Base-by-base conservation (phyloP, 2,888 invertebrate genomes). In the Exephanes ischioxanthus region DNA sequence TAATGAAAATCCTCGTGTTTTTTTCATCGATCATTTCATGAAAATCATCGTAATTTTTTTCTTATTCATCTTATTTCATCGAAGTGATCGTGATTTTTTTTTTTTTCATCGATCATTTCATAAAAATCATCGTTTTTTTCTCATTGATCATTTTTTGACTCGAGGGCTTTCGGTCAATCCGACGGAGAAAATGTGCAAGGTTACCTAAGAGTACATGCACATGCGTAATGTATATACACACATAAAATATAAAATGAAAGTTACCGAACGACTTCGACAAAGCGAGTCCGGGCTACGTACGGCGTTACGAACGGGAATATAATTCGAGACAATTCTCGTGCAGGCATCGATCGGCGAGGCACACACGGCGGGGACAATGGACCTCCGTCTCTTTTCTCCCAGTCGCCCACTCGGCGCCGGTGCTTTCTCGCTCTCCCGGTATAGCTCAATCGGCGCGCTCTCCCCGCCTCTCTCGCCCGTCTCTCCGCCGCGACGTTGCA, bases 251-350 rank as follows among this genome's bases (percentile, higher is more conserved):
- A 61, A 82, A 80, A 85, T 85, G 82, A 85, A 85, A 85, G 82
- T 85, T 83, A 80, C 80, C 83, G 61, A 77, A 48, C 82, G 53
- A 77, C 80, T 85, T 83, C 53, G 85, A 83, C 76, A 73, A 80
- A 73, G 85, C 63, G 51, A 76, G 82, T 76, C 85, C 45, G 73
- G 55, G 66, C 55, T 33, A 45, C 26, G 55, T 55, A 19, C 22
- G 41, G 16, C 73, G 71, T 78, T 73, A 80, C 82, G 72, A 85
- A 82, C 82, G 76, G 76, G 67, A 83, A 77, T 80, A 85, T 85
- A 82, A 85, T 85, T 85, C 85, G 79, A 85, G 85, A 85, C 85
- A 85, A 83, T 85, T 85, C 85, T 72, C 79, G 53, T 85, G 68
- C 76, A 66, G 51, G 22, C 33, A 51, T 48, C 53, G 45, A 63